Percentiles rank a stretch among this genome's conserved stretches.
phyloP scores from a whole-genome alignment of 2,113 vertebrate genomes.

The Peromyscus maniculatus region DNA sequence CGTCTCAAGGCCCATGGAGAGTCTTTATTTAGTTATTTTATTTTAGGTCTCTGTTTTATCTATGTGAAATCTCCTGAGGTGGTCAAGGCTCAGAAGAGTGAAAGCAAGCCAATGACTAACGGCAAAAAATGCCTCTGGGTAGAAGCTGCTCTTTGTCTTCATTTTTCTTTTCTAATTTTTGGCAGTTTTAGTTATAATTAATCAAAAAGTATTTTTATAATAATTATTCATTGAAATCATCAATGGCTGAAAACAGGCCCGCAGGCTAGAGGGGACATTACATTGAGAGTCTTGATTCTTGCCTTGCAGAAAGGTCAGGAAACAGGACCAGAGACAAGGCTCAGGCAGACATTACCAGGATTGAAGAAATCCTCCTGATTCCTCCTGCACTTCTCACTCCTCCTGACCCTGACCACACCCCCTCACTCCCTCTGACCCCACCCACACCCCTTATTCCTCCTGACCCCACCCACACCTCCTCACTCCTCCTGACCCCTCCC shows the following conservation, averaged over 20 bases:
- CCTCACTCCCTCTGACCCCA: no score
- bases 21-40: not conserved
- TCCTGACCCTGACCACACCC: no score
- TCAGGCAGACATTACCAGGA: not conserved
- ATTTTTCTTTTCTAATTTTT: constrained; percentile 74
- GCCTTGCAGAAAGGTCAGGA: not conserved
- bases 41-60: constrained; percentile 3
- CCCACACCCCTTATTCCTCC: no score
- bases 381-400: accelerated
- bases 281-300: not conserved
- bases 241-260: constrained; percentile 14
- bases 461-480: no score
- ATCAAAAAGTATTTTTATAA: constrained; percentile 76
- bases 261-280: not conserved
- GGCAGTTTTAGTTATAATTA: constrained; percentile 71
- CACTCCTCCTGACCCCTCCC: not conserved
- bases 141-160: constrained; percentile 64
- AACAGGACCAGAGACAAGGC: not conserved
- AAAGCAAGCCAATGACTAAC: constrained; percentile 42
- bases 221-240: constrained; percentile 77
- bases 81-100: constrained; percentile 36
- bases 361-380: not conserved
- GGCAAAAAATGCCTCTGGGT: constrained; percentile 69
- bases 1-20: not conserved
- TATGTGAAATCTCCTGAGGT: constrained; percentile 62